Percentiles rank a stretch among this genome's conserved stretches.
phyloP scores from a whole-genome alignment of 1,140 invertebrate species.

The Drosophila dunni region DNA sequence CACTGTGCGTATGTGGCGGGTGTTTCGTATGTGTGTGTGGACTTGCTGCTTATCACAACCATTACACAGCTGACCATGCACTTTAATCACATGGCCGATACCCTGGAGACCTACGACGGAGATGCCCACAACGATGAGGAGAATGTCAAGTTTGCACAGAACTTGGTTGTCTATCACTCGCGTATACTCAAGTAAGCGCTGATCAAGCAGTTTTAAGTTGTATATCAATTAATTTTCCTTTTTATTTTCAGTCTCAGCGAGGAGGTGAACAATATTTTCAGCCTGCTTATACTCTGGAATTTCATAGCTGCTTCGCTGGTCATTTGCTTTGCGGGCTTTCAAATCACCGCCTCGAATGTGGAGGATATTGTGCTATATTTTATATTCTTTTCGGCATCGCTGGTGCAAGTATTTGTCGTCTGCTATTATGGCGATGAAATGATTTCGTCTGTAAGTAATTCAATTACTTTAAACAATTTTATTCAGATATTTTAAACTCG shows the following conservation, averaged over 20 bases:
- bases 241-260: constrained; percentile 61
- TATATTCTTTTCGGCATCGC: constrained; percentile 70
- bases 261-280: constrained; percentile 71
- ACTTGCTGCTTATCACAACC: constrained; percentile 62
- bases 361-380: constrained; percentile 74
- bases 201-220: not conserved
- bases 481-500: not conserved
- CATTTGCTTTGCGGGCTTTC: constrained; percentile 76
- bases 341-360: constrained; percentile 70
- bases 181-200: constrained; percentile 43
- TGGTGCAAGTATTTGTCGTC: constrained; percentile 72
- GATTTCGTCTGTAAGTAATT: constrained; percentile 62
- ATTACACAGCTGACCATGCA: constrained; percentile 78
- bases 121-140: constrained; percentile 53
- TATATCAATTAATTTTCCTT: not conserved
- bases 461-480: not conserved
- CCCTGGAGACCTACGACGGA: constrained; percentile 55
- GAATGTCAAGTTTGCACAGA: constrained; percentile 59
- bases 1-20: constrained; percentile 77
- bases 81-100: constrained; percentile 66
- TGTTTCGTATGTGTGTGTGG: constrained; percentile 72
- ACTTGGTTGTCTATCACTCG: constrained; percentile 58
- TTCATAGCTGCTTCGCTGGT: constrained; percentile 73
- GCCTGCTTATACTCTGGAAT: constrained; percentile 70
- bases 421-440: constrained; percentile 76